Evolutionary conservation across 2,113 vertebrate species (phyloP), one percentile per base, ranked within the genome.

Genomic region (Actinemys pallida): DNA sequence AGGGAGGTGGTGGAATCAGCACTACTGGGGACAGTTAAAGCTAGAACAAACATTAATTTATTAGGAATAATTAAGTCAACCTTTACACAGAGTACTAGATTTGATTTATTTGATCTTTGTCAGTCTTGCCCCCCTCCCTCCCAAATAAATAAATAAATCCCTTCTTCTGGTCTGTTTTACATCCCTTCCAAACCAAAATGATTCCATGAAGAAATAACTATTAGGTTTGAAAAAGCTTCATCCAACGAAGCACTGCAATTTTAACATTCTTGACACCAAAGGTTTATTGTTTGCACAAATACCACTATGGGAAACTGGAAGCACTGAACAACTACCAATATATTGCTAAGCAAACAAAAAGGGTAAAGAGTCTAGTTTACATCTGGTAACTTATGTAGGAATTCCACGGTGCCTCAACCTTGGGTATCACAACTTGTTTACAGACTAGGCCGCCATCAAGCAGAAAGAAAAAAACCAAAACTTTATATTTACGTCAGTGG

Each of bases 21-120:
- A 56, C 7, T 1, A 0, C 3, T 47, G 78, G 35, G 7, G 86
- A 81, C 27, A 59, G 0, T 1, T 25, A 81, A 86, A 17, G 3
- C 7, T 76, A 22, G 56, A 76, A 88, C 7, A 72, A 17, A 72
- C 35, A 39, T 22, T 20, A 39, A 39, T 39, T 42, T 5, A 72
- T 39, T 72, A 72, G n/a, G 69, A 72, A 72, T 72, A 72, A 72
- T 72, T 69, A 72, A 42, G 9, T 22, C n/a, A 39, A 72, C 35
- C 35, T 69, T 69, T 69, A 35, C 27, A 59, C 25, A 59, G 49
- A 50, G 27, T 62, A 31, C 12, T 13, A 62, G 29, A 62, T 14
- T 16, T 31, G 56, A 10, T 13, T 62, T 62, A 31, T 29, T 31
- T 62, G 59, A 62, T 20, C 69, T 22, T 10, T 42, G 4, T n/a